Evolutionary conservation across 37 sponge, comb jelly and placozoan genomes (phyloP), one percentile per base, ranked within the genome.

Genomic region (Haliclona indistincta): DNA sequence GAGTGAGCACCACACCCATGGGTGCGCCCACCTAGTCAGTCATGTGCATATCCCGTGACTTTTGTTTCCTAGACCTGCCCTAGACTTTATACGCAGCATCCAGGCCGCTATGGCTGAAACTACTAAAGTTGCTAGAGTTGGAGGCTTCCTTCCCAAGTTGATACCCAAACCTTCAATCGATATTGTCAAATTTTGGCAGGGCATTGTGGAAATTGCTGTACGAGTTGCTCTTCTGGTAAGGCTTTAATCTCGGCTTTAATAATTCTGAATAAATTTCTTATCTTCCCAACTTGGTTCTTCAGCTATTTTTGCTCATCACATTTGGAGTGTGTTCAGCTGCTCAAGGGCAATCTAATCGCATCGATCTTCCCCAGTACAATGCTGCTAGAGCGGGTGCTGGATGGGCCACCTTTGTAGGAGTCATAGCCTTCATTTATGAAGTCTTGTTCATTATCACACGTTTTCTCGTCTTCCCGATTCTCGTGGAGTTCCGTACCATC

Each of bases 171-270:
- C 79, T n/a, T 68, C 56, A 29, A 29, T 54, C 20, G 56, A 3
- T 0, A 29, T 49, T 26, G 73, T 81, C 30, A 71, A 51, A 33
- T 81, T 69, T 55, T 81, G 81, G 81, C 81, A 81, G 56, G 81
- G 81, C 13, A 43, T 72, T 1, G 72, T 72, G 41, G 81, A 81
- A 40, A 43, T 81, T 20, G 10, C 40, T 20, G 54, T 70, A 6
- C 23, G 73, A 63, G 65, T 45, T n/a, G 29, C 63, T 36, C 49
- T 43, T 1, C 19, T 72, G 3, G 81, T 81, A 54, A 81, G 81
- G 23, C 7, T 30, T n/a, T 6, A 65, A 47, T 17, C 8, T 47
- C 49, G 8, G 13, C 49, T 47, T 47, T 47, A 17, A 8, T n/a
- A 58, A n/a, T 11, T n/a, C 23, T 58, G 13, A 25, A n/a, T 58